Evolutionary conservation across 2,888 invertebrate genomes (phyloP).

Genomic region (Priocnemis perturbator): DNA sequence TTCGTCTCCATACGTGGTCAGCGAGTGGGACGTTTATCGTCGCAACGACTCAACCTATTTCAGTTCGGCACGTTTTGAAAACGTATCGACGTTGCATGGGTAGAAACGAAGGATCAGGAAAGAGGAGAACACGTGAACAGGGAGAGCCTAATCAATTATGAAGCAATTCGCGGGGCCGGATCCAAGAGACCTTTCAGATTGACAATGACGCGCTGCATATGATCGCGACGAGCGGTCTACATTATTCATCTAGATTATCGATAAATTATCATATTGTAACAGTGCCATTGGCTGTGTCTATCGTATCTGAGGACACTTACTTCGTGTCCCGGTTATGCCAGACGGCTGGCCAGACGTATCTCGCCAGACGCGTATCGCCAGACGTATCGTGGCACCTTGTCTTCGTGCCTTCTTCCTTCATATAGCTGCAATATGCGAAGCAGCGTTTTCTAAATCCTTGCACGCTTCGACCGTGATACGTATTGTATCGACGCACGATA

Average conservation of each 20-base stretch:
- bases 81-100: too few relatives aligned
- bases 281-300: conserved; percentile 58
- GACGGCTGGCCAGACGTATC: too few relatives aligned
- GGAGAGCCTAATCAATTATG: conserved; percentile 66
- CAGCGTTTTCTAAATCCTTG: background rate
- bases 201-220: conserved; percentile 69
- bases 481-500: too few relatives aligned
- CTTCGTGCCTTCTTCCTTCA: background rate
- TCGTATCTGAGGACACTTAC: conserved; percentile 50
- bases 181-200: conserved; percentile 55
- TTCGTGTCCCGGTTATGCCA: conserved; percentile 8
- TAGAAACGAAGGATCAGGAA: background rate
- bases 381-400: too few relatives aligned
- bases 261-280: conserved; percentile 71
- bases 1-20: conserved; percentile 27
- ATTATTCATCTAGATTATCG: conserved; percentile 72
- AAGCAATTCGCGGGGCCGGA: conserved; percentile 59
- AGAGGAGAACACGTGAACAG: conserved; percentile 15
- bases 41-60: background rate
- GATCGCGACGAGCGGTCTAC: conserved; percentile 53
- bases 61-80: too few relatives aligned
- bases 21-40: conserved; percentile 1
- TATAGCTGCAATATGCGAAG: too few relatives aligned
- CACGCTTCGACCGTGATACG: background rate
- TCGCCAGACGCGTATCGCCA: background rate